Conservation (phyloP, 1,140 invertebrate genomes). For the Drosophila carrolli region DNA sequence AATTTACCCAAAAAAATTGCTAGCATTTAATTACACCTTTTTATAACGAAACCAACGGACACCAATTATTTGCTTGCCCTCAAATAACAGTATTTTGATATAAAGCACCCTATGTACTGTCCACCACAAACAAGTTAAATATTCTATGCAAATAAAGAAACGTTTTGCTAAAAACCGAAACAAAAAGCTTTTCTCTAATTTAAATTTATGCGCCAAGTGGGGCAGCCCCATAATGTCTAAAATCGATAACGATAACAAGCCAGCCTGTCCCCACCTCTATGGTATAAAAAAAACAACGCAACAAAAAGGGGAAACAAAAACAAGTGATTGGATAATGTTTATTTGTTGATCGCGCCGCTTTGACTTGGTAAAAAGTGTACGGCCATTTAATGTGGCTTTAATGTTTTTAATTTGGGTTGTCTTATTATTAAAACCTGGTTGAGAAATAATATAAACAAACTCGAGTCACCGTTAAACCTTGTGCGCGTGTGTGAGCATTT, state of each 20-base stretch:
- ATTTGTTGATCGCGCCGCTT: constrained; percentile 11
- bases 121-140: constrained; percentile 36
- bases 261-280: constrained; percentile 8
- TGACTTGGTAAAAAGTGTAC: background rate
- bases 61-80: constrained; percentile 38
- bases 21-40: constrained; percentile 51
- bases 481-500: constrained; percentile 16
- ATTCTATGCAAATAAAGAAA: constrained; percentile 47
- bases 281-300: background rate
- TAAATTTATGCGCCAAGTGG: constrained; percentile 6
- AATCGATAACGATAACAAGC: constrained; percentile 6
- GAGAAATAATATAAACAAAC: constrained; percentile 39
- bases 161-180: constrained; percentile 24
- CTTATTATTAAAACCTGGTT: background rate
- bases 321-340: constrained; percentile 39
- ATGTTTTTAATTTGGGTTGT: background rate
- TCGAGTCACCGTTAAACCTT: constrained; percentile 34
- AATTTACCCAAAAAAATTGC: constrained; percentile 24
- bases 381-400: background rate
- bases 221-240: background rate
- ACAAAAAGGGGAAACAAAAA: constrained; percentile 28
- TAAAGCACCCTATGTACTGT: constrained; percentile 35
- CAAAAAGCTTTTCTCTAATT: constrained; percentile 8
- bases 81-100: constrained; percentile 58
- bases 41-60: constrained; percentile 10